Conservation (phyloP, 2,797 vertebrate genomes). For the Myotis planiceps region DNA sequence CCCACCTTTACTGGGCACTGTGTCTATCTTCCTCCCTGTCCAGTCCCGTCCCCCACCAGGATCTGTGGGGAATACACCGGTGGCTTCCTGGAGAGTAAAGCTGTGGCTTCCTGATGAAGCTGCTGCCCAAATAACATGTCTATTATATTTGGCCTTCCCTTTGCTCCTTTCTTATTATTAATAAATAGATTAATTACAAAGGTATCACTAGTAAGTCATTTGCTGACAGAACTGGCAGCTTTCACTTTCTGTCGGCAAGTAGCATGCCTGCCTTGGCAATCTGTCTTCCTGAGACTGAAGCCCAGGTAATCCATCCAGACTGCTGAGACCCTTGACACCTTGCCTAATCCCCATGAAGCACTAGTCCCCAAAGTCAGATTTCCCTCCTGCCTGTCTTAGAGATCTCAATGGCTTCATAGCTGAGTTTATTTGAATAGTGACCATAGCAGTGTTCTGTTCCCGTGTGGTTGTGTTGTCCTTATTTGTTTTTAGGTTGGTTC, state of each 20-base stretch:
- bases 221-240: background rate
- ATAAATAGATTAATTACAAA: too few species aligned
- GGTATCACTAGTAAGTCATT: background rate
- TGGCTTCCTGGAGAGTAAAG: background rate
- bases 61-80: background rate
- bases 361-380: background rate
- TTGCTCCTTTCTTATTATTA: background rate
- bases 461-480: background rate
- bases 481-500: background rate
- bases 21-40: background rate
- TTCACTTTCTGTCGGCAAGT: background rate
- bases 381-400: background rate
- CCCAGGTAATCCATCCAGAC: background rate
- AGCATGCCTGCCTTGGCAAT: background rate
- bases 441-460: background rate
- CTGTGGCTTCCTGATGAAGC: background rate
- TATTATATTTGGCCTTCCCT: background rate
- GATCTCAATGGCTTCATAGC: background rate
- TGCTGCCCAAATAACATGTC: background rate
- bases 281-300: background rate
- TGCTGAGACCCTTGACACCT: background rate
- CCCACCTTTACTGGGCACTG: background rate
- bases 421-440: background rate
- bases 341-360: background rate
- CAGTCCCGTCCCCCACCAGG: background rate